Conservation (phyloP, 2,888 invertebrate genomes). For the Pherbina coryleti region DNA sequence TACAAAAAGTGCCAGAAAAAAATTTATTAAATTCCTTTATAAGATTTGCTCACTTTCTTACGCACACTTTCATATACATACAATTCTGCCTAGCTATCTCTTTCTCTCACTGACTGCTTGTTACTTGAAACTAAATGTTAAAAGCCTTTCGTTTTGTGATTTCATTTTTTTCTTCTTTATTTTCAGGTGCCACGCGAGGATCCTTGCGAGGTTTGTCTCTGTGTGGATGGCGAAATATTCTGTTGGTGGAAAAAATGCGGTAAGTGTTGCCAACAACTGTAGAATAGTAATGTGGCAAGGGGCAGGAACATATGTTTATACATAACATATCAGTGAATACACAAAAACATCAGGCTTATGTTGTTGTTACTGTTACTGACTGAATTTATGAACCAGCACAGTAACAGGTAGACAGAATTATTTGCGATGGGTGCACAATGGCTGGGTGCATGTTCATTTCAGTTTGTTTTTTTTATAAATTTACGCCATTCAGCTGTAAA, state of each 20-base stretch:
- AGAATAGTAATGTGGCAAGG: not conserved
- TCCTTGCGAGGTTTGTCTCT: slow-evolving; percentile 76
- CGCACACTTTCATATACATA: not conserved
- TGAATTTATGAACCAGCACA: no score
- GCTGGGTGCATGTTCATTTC: no score
- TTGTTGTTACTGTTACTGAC: no score
- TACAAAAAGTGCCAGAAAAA: no score
- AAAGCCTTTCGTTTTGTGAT: slow-evolving; percentile 16
- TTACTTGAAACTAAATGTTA: not conserved
- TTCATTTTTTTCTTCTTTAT: slow-evolving; percentile 26
- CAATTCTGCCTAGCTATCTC: not conserved
- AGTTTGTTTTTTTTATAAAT: no score
- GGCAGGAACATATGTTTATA: not conserved
- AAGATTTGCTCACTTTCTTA: slow-evolving; percentile 8
- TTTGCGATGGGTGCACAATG: no score
- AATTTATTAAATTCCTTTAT: no score
- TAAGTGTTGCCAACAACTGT: slow-evolving; percentile 53
- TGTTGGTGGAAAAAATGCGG: slow-evolving; percentile 78
- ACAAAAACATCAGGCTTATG: no score
- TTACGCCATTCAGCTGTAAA: no score
- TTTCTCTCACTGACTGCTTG: not conserved
- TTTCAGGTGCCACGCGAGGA: slow-evolving; percentile 74
- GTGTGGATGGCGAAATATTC: slow-evolving; percentile 76
- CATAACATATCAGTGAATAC: no score
- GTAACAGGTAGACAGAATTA: no score